Base-by-base conservation (phyloP, 35 echinoderm and acorn worm genomes). In the Heliocidaris erythrogramma region DNA sequence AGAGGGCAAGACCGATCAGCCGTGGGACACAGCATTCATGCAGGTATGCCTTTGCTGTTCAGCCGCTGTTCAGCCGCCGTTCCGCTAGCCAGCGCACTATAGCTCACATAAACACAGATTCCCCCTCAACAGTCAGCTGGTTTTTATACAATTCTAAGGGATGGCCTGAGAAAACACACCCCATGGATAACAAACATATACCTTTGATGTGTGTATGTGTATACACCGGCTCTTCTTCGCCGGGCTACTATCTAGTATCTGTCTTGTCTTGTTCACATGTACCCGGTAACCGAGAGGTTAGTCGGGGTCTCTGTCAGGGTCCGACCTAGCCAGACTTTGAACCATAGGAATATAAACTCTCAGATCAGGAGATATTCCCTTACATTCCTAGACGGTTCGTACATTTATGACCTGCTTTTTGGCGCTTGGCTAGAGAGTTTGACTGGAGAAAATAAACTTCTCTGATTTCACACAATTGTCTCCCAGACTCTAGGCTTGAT, bases 141-240 rank as follows among this genome's bases (percentile, higher is more conserved):
- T 92, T 48, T 89, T 48, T 89, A 89, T 78, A 78, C 91, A 30
- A 92, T 48, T 14, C 91, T 89, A 89, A 89, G 29, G 91, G 91
- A 13, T 48, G 18, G 12, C 91, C 32, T n/a, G 49, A 92, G 50
- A 92, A 49, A 92, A 92, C 91, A 92, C 91, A 59, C 91, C 91
- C 91, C 32, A 91, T 30, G 32, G 86, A 89, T 89, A 5, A 89
- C 0, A 89, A 92, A 53, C 49, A 35, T 56, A 92, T 59, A 92
- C 30, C 91, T 48, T 48, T 49, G 59, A 92, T 59, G 48, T 59
- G 89, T 86, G 85, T 86, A 86, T 86, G 32, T 89, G 31, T 47
- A 89, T 9, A 89, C 31, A 89, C 87, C 87, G 9, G 87, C 32
- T 9, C 87, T 7, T 89, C 32, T 17, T 30, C 47, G 29, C 85